phyloP scores from a whole-genome alignment of 1,140 invertebrate species.

The Drosophila funebris region DNA sequence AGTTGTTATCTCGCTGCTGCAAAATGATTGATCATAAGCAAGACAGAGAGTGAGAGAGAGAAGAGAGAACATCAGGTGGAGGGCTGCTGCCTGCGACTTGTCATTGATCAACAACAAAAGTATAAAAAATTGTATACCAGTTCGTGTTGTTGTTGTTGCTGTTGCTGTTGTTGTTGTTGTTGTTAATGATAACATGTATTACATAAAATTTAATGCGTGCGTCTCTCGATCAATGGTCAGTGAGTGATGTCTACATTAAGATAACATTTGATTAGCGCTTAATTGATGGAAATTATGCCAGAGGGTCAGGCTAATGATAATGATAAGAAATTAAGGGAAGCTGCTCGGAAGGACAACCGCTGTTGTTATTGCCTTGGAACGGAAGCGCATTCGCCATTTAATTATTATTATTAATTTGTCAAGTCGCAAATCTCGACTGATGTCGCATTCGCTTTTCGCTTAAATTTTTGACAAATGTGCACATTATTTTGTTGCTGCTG shows the following conservation, averaged over 20 bases:
- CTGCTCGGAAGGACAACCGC: slow-evolving; percentile 50
- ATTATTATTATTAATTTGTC: slow-evolving; percentile 58
- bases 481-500: slow-evolving; percentile 49
- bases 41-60: slow-evolving; percentile 29
- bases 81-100: slow-evolving; percentile 31
- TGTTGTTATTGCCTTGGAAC: slow-evolving; percentile 3
- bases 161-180: slow-evolving; percentile 6
- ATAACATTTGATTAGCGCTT: slow-evolving; percentile 66
- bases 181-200: slow-evolving; percentile 59
- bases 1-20: slow-evolving; percentile 63
- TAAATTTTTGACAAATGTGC: slow-evolving; percentile 64
- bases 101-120: slow-evolving; percentile 52
- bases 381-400: slow-evolving; percentile 31
- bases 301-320: slow-evolving; percentile 58
- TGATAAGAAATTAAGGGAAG: slow-evolving; percentile 45
- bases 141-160: slow-evolving; percentile 15
- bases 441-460: slow-evolving; percentile 39
- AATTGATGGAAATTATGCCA: slow-evolving; percentile 65
- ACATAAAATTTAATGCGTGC: slow-evolving; percentile 60
- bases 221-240: slow-evolving; percentile 28
- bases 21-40: slow-evolving; percentile 78
- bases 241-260: slow-evolving; percentile 72
- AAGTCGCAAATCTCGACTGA: slow-evolving; percentile 6
- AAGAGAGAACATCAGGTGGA: slow-evolving; percentile 38
- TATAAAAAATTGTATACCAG: slow-evolving; percentile 20